These are phyloP conservation scores for Agonopterix alstromeriana DNA, from an alignment of 2,888 invertebrate species.

Conservation along the genomic window DNA sequence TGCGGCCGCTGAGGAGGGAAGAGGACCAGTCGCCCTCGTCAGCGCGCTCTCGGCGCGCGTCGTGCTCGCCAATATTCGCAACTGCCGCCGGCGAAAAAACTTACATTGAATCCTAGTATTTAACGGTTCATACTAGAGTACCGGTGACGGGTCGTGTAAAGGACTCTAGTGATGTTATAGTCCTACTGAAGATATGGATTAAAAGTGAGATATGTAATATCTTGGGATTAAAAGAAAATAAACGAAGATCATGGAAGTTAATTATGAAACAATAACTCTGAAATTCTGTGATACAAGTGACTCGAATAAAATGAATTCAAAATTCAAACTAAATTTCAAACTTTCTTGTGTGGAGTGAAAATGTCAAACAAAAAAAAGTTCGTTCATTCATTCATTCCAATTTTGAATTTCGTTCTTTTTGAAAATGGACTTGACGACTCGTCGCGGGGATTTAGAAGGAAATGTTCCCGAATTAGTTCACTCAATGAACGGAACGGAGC, in stretches of 20 bases:
- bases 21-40: constrained; percentile 64
- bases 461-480: constrained; percentile 24
- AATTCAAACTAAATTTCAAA: background rate
- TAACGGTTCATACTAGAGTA: background rate
- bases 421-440: constrained; percentile 71
- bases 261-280: no score
- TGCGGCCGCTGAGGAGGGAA: constrained; percentile 47
- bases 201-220: background rate
- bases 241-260: no score
- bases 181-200: no score
- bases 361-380: constrained; percentile 6
- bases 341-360: constrained; percentile 1
- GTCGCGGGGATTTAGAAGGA: constrained; percentile 51
- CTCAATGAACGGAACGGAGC: constrained; percentile 37
- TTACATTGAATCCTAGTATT: background rate
- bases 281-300: background rate
- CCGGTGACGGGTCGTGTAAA: no score
- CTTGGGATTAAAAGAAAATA: no score
- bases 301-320: constrained; percentile 11
- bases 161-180: no score
- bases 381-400: constrained; percentile 8
- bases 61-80: constrained; percentile 25
- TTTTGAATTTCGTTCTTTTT: constrained; percentile 15
- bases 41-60: constrained; percentile 63
- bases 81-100: constrained; percentile 7